Evolutionary conservation across 2,888 invertebrate species (phyloP).

Genomic region (Drosophila basisetae): DNA sequence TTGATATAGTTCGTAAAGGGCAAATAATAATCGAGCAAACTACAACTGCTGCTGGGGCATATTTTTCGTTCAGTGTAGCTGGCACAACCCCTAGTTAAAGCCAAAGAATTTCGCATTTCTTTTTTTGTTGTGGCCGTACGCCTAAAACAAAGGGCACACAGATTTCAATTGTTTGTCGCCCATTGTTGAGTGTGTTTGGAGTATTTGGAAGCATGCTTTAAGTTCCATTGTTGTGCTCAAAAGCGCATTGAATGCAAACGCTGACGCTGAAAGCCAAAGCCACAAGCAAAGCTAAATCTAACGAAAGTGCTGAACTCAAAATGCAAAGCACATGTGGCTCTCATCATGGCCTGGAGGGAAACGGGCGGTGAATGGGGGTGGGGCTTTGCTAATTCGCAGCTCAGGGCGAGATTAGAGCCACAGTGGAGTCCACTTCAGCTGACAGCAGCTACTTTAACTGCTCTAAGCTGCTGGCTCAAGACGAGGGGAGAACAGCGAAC

Average conservation of each 20-base stretch:
- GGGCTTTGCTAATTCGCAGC: constrained; percentile 48
- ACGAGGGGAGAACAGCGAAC: background rate
- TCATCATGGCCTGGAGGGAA: background rate
- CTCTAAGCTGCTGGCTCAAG: constrained; percentile 26
- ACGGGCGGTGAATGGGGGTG: background rate
- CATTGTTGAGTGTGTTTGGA: constrained; percentile 65
- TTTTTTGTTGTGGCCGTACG: constrained; percentile 32
- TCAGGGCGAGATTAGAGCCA: constrained; percentile 13
- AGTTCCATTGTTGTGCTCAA: constrained; percentile 74
- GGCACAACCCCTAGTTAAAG: constrained; percentile 50
- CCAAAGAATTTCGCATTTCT: constrained; percentile 14
- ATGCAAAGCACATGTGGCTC: constrained; percentile 30
- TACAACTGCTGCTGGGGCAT: background rate
- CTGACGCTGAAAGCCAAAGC: constrained; percentile 16
- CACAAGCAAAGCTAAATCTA: constrained; percentile 16
- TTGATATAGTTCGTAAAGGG: background rate
- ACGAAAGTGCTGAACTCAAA: constrained; percentile 18
- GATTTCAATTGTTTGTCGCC: constrained; percentile 81
- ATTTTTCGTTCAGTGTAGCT: background rate
- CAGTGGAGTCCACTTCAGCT: constrained; percentile 36
- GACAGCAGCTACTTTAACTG: constrained; percentile 48
- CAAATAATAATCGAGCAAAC: background rate
- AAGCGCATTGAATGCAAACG: constrained; percentile 63
- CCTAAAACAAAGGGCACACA: constrained; percentile 77
- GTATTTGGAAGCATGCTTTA: constrained; percentile 73